Evolutionary conservation across 1,140 invertebrate genomes (phyloP).

Genomic region (Euglossa dilemma): DNA sequence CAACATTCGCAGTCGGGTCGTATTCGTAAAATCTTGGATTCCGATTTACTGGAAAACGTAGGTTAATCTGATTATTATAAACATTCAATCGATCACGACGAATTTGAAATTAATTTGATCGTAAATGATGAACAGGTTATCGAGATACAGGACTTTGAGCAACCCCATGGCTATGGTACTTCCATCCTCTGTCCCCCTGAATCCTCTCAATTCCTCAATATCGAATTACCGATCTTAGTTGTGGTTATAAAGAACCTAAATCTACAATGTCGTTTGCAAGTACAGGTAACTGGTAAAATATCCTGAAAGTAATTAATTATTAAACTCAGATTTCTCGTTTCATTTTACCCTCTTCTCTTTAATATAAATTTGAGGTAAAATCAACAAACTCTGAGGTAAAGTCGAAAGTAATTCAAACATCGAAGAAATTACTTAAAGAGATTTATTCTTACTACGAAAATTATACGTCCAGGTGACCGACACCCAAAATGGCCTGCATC

Average conservation of each 20-base stretch:
- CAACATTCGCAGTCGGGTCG: slow-evolving; percentile 65
- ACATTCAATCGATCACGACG: not conserved
- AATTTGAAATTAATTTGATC: not conserved
- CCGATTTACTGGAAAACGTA: slow-evolving; percentile 73
- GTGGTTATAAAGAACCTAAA: slow-evolving; percentile 69
- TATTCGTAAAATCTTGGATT: slow-evolving; percentile 65
- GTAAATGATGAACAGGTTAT: slow-evolving; percentile 63
- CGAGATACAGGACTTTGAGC: slow-evolving; percentile 70
- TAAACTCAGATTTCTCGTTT: not conserved
- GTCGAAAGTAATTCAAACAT: not conserved
- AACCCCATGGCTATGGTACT: slow-evolving; percentile 59
- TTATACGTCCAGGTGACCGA: slow-evolving; percentile 53
- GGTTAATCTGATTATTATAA: not conserved
- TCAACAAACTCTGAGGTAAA: too few relatives aligned
- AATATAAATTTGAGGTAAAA: too few relatives aligned
- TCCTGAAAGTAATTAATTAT: not conserved
- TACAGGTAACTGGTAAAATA: slow-evolving; percentile 60
- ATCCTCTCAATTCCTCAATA: slow-evolving; percentile 58
- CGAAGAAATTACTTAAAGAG: too few relatives aligned
- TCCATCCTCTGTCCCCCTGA: slow-evolving; percentile 68
- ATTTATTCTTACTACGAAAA: not conserved
- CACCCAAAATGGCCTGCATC: slow-evolving; percentile 45
- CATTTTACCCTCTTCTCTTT: too few relatives aligned
- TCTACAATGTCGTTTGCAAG: slow-evolving; percentile 58
- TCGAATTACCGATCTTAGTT: slow-evolving; percentile 69